A percentile compares a stretch with the other conserved stretches of the same genome.
Conservation (phyloP, 2,888 invertebrate genomes). For the Emesis furor region DNA sequence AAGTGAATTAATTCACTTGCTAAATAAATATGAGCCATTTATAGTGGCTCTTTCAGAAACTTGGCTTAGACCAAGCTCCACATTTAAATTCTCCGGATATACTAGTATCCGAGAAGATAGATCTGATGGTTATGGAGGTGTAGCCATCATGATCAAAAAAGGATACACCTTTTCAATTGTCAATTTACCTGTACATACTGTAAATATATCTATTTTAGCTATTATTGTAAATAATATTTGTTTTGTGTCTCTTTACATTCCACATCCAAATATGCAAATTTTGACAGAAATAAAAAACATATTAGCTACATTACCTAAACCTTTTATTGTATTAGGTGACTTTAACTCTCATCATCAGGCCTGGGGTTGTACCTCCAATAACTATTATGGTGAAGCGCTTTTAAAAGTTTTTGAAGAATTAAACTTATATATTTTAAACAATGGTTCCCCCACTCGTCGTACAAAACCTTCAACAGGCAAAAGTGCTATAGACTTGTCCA, state of each 20-base stretch:
- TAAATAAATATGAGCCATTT: slow-evolving; percentile 35
- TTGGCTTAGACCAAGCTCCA: slow-evolving; percentile 16
- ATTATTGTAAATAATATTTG: background rate
- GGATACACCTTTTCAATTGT: background rate
- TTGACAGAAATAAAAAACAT: background rate
- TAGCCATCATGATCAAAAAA: slow-evolving; percentile 32
- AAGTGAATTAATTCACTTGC: slow-evolving; percentile 10
- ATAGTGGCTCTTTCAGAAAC: slow-evolving; percentile 34
- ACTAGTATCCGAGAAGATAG: slow-evolving; percentile 30
- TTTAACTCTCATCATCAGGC: background rate
- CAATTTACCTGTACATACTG: background rate
- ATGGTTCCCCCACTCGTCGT: background rate
- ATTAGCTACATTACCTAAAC: background rate
- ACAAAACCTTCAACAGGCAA: background rate
- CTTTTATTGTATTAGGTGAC: background rate
- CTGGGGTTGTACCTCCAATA: background rate
- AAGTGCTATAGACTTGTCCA: background rate
- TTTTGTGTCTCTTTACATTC: slow-evolving; percentile 1
- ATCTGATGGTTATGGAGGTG: slow-evolving; percentile 37
- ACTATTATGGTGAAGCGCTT: background rate
- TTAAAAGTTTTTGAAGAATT: background rate
- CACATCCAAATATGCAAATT: background rate
- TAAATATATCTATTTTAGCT: slow-evolving; percentile 6
- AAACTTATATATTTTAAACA: background rate
- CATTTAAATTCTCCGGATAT: slow-evolving; percentile 28